These are phyloP conservation scores for Diarsia mendica DNA, from an alignment of 2,888 invertebrate species.

Conservation along the genomic window DNA sequence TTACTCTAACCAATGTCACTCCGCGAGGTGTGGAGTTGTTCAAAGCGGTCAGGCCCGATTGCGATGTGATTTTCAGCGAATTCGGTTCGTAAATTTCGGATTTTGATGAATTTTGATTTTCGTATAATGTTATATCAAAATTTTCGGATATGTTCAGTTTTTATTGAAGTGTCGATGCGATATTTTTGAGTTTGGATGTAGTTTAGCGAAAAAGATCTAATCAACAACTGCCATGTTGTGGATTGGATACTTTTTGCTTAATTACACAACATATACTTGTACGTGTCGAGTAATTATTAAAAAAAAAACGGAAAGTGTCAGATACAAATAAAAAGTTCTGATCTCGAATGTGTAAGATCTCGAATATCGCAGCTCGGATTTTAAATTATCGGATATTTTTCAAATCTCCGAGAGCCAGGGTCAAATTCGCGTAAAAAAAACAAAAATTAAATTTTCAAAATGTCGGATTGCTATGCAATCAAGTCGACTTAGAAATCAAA, in stretches of 20 bases:
- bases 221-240: no score
- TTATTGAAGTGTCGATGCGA: not conserved
- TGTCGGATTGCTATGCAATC: not conserved
- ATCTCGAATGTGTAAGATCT: not conserved
- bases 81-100: constrained; percentile 42
- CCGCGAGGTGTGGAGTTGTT: constrained; percentile 91
- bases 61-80: constrained; percentile 81
- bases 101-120: not conserved
- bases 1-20: constrained; percentile 92
- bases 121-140: not conserved
- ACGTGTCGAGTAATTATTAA: constrained; percentile 1
- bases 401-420: constrained; percentile 36
- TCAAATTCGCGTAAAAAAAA: constrained; percentile 14
- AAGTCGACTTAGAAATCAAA: not conserved
- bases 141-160: not conserved
- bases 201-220: no score
- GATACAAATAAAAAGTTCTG: constrained; percentile 2
- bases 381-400: constrained; percentile 21
- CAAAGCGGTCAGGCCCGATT: constrained; percentile 90
- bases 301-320: not conserved
- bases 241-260: no score
- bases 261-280: not conserved
- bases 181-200: not conserved
- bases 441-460: constrained; percentile 6
- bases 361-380: constrained; percentile 24